These are phyloP conservation scores for Meda fulgida DNA, from an alignment of 2,797 vertebrate species.

Conservation along the genomic window DNA sequence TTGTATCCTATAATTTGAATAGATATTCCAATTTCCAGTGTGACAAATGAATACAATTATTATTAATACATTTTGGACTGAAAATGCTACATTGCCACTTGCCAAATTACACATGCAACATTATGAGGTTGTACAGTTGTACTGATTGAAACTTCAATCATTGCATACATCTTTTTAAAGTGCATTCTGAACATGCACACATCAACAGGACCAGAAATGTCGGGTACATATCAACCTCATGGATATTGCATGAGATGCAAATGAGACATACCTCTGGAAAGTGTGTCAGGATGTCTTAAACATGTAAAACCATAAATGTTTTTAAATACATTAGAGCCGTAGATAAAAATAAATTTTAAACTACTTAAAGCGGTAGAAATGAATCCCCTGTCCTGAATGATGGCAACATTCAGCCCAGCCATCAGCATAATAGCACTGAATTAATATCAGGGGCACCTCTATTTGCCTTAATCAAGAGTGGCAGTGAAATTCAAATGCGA, in stretches of 20 bases:
- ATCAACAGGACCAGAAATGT: background rate
- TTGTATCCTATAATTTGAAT: background rate
- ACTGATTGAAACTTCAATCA: background rate
- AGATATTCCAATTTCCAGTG: background rate
- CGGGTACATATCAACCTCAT: background rate
- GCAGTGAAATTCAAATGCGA: conserved; percentile 5
- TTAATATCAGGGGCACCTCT: conserved; percentile 5
- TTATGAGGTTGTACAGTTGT: too few relatives aligned
- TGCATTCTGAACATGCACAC: background rate
- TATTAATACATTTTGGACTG: background rate
- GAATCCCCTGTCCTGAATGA: background rate
- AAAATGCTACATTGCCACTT: background rate
- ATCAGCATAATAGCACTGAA: background rate
- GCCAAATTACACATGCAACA: background rate
- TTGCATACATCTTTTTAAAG: background rate
- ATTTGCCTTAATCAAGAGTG: conserved; percentile 1
- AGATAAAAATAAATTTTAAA: too few relatives aligned
- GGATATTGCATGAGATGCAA: background rate
- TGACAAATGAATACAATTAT: background rate
- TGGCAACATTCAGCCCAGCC: background rate
- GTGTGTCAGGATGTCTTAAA: background rate
- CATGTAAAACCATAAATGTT: background rate
- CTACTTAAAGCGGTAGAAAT: background rate
- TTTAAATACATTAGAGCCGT: background rate
- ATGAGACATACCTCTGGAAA: background rate